These are phyloP conservation scores for Lepidocolaptes lacrymiger DNA, from an alignment of 2,797 vertebrate genomes.

Conservation along the genomic window DNA sequence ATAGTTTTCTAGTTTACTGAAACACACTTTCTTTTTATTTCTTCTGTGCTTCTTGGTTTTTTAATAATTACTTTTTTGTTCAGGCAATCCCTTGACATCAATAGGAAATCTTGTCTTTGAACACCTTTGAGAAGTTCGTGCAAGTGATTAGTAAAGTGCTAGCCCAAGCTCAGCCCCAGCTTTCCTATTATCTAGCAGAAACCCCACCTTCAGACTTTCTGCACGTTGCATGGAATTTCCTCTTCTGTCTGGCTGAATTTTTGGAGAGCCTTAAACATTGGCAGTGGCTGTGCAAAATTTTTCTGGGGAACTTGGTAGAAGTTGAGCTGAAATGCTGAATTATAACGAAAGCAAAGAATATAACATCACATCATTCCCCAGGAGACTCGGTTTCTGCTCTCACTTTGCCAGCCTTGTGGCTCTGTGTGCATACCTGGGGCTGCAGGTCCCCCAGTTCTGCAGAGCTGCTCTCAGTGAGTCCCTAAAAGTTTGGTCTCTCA, in stretches of 20 bases:
- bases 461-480: background rate
- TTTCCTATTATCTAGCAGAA: constrained; percentile 32
- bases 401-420: background rate
- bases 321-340: constrained; percentile 4
- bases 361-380: background rate
- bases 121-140: background rate
- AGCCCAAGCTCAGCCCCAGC: background rate
- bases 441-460: background rate
- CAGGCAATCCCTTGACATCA: background rate
- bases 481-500: background rate
- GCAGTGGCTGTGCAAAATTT: background rate
- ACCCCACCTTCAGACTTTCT: background rate
- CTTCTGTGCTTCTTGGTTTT: background rate
- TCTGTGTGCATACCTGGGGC: background rate
- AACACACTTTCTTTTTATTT: background rate
- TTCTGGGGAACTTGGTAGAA: background rate
- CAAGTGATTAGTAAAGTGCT: background rate
- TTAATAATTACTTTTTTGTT: background rate
- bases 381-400: background rate
- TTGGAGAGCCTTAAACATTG: constrained; percentile 25
- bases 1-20: background rate
- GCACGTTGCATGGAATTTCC: background rate
- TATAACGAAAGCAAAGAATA: background rate
- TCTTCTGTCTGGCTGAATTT: constrained; percentile 54
- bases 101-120: background rate